A percentile compares a stretch with the other conserved stretches of the same genome.
Evolutionary conservation across 2,113 vertebrate species (phyloP).

Genomic region (Chrysemys picta): DNA sequence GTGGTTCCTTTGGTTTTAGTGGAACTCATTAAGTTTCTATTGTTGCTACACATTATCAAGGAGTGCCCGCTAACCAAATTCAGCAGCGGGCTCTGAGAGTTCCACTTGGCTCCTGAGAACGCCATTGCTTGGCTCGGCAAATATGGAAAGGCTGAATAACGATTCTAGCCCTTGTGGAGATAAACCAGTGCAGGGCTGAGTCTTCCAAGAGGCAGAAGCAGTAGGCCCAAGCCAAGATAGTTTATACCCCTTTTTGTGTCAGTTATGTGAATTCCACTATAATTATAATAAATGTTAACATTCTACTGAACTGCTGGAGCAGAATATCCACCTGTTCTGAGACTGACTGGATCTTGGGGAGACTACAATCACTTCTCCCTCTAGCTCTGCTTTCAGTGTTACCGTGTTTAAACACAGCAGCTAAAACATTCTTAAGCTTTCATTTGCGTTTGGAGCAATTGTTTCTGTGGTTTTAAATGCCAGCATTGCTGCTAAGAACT

Average conservation of each 20-base stretch:
- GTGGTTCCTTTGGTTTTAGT: neutral
- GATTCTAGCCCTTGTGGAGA: neutral
- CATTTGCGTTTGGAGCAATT: conserved; percentile 42
- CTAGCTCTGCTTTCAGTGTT: neutral
- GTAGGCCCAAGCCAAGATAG: neutral
- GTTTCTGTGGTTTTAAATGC: conserved; percentile 28
- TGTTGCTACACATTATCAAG: too few species aligned
- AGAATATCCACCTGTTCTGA: neutral
- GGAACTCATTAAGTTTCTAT: neutral
- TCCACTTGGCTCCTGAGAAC: too few species aligned
- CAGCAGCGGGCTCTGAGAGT: too few species aligned
- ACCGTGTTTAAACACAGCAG: neutral
- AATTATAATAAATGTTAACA: neutral
- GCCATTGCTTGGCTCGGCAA: too few species aligned
- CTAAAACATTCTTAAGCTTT: conserved; percentile 16
- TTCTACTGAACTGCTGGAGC: neutral
- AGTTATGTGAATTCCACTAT: neutral
- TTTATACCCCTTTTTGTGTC: neutral
- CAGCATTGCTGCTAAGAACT: conserved; percentile 14
- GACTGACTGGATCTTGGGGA: neutral
- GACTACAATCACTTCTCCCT: neutral
- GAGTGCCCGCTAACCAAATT: too few species aligned
- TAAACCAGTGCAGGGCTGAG: neutral
- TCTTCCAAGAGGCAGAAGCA: neutral
- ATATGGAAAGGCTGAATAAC: neutral